Percentiles rank a stretch among this genome's conserved stretches.
Conservation (phyloP, 2,113 vertebrate genomes). For the Takifugu flavidus region DNA sequence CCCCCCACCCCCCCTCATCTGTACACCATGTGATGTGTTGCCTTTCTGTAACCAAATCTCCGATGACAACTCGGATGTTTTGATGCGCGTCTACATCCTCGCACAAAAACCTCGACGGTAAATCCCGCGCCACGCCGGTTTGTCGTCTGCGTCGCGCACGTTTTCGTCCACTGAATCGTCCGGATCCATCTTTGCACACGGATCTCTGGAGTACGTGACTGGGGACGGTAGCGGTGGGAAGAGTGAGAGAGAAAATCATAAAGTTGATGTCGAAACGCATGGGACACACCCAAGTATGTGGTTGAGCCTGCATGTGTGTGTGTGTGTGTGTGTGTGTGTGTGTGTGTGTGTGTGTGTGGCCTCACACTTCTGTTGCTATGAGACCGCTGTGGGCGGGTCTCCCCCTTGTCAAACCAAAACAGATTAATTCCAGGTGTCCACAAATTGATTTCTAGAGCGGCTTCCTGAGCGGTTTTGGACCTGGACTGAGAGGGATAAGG, state of each 20-base stretch:
- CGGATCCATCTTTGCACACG: slow-evolving; percentile 24
- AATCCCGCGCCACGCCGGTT: slow-evolving; percentile 27
- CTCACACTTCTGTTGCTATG: slow-evolving; percentile 28
- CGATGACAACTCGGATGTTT: slow-evolving; percentile 4
- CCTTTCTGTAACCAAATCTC: slow-evolving; percentile 21
- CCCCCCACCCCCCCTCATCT: slow-evolving; percentile 56
- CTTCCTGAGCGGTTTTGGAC: too few relatives aligned
- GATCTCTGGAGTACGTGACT: slow-evolving; percentile 28
- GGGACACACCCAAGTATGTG: slow-evolving; percentile 51
- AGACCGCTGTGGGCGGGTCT: slow-evolving; percentile 43
- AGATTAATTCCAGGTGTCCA: too few relatives aligned
- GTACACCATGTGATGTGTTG: slow-evolving; percentile 19
- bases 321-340: slow-evolving; percentile 34
- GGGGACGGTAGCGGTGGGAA: slow-evolving; percentile 17
- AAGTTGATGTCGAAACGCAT: slow-evolving; percentile 20
- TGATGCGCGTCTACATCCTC: slow-evolving; percentile 1
- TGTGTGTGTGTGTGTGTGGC: slow-evolving; percentile 9
- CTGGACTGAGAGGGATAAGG: too few relatives aligned
- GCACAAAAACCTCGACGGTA: slow-evolving; percentile 11
- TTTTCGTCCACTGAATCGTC: slow-evolving; percentile 12
- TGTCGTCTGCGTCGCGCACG: background rate
- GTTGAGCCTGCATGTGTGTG: slow-evolving; percentile 21
- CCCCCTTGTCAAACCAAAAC: too few relatives aligned
- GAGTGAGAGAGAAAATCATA: slow-evolving; percentile 12
- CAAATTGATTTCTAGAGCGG: too few relatives aligned